Conservation (phyloP, 2,888 invertebrate genomes). For the Pycnomerus fuliginosus region DNA sequence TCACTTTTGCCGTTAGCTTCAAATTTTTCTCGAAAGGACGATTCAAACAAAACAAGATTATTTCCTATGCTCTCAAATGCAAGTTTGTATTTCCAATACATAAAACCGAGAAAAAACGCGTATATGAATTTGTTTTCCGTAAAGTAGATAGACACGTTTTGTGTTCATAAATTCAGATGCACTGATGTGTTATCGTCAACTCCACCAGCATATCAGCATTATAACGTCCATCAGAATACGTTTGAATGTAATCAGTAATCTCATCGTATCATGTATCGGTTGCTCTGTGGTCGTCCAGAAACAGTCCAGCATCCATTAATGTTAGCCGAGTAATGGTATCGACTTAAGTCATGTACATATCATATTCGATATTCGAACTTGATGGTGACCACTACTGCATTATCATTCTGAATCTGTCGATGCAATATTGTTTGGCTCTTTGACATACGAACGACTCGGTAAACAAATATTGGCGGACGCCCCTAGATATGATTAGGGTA, state of each 20-base stretch:
- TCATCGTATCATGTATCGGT: conserved; percentile 24
- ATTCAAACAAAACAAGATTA: too few relatives aligned
- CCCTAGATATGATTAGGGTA: too few relatives aligned
- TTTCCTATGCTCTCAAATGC: too few relatives aligned
- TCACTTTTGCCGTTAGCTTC: too few relatives aligned
- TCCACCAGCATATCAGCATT: conserved; percentile 47
- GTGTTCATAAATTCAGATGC: conserved; percentile 42
- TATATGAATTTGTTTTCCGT: too few relatives aligned
- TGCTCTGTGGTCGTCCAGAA: conserved; percentile 29
- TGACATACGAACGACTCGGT: conserved; percentile 17
- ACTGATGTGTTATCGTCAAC: conserved; percentile 36
- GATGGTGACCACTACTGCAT: conserved; percentile 21
- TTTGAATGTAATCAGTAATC: conserved; percentile 45
- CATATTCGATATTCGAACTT: conserved; percentile 23
- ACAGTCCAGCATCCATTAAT: conserved; percentile 30
- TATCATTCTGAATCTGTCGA: conserved; percentile 14
- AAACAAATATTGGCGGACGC: too few relatives aligned
- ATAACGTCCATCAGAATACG: conserved; percentile 49
- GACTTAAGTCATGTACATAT: conserved; percentile 24
- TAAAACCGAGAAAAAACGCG: too few relatives aligned
- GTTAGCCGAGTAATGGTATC: conserved; percentile 30
- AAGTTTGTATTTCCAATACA: too few relatives aligned
- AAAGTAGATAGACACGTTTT: conserved; percentile 33
- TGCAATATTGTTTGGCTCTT: conserved; percentile 19
- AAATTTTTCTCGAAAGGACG: too few relatives aligned